These are phyloP conservation scores for Tenrec ecaudatus DNA, from an alignment of 2,113 vertebrate genomes.

Conservation along the genomic window DNA sequence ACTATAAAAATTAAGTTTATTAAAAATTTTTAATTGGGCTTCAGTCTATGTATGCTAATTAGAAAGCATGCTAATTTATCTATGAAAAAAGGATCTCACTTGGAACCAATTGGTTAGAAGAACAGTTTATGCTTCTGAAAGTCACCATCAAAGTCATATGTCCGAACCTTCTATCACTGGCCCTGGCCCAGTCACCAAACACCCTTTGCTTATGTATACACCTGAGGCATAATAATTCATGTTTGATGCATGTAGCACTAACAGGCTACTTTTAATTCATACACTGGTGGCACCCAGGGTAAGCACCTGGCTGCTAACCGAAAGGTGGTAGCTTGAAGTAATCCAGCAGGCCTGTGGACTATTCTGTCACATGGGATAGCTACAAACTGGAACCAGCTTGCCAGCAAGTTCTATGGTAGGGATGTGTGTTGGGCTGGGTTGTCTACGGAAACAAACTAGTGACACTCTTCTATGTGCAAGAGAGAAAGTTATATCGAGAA, in stretches of 20 bases:
- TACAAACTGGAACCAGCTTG: not conserved
- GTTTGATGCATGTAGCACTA: not conserved
- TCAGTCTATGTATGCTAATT: not conserved
- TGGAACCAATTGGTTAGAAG: conserved; percentile 7
- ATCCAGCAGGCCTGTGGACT: not conserved
- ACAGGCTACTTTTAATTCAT: not conserved
- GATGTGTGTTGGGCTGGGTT: too few species aligned
- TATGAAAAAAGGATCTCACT: not conserved
- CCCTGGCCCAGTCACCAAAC: not conserved
- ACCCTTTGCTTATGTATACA: not conserved
- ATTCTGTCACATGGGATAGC: not conserved
- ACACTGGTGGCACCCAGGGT: not conserved
- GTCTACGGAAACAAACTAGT: too few species aligned
- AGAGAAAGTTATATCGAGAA: too few species aligned
- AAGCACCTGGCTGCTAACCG: not conserved
- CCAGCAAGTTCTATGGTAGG: not conserved
- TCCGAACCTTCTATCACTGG: not conserved
- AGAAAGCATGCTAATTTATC: not conserved
- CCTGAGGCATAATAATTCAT: too few species aligned
- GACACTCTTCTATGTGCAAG: too few species aligned
- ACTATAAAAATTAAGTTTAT: conserved; percentile 10
- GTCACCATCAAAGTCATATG: not conserved
- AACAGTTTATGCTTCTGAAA: not conserved
- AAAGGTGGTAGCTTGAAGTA: not conserved
- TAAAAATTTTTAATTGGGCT: not conserved